Conservation (phyloP, 1,140 invertebrate species). For the Drosophila miranda region DNA sequence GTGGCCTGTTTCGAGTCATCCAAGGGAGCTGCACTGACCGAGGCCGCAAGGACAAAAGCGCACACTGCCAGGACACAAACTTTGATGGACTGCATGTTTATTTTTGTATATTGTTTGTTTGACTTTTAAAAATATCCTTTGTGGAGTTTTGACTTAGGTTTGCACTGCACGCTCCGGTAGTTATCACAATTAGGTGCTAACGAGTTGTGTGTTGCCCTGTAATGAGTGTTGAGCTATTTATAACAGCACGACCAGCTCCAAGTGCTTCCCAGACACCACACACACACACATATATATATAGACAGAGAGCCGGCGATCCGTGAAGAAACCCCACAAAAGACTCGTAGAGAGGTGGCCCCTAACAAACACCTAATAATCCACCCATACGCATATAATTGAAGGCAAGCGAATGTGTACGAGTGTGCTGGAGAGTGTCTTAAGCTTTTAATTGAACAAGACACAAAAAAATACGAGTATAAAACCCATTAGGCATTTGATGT, state of each 20-base stretch:
- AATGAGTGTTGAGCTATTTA: constrained; percentile 64
- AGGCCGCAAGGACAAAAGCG: constrained; percentile 41
- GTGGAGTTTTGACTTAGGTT: constrained; percentile 4
- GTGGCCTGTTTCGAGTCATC: constrained; percentile 76
- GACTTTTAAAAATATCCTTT: constrained; percentile 1
- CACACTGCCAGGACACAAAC: constrained; percentile 54
- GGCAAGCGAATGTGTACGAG: constrained; percentile 27
- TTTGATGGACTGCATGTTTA: constrained; percentile 59
- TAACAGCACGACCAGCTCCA: constrained; percentile 35
- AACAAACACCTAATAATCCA: constrained; percentile 58
- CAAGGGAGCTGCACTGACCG: constrained; percentile 59
- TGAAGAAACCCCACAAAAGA: constrained; percentile 8
- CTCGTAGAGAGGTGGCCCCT: constrained; percentile 20
- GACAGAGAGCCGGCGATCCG: constrained; percentile 6
- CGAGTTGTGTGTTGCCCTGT: constrained; percentile 51
- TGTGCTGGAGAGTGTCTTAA: constrained; percentile 34
- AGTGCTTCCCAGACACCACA: constrained; percentile 1
- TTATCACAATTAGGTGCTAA: constrained; percentile 69
- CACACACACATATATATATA: constrained; percentile 14
- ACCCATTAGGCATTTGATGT: constrained; percentile 67
- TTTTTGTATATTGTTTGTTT: not conserved
- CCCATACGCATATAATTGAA: constrained; percentile 67
- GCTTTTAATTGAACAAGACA: constrained; percentile 76
- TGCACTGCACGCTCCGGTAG: constrained; percentile 43
- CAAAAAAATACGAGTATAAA: constrained; percentile 15